Evolutionary conservation across 1,140 invertebrate species (phyloP).

Genomic region (Zaprionus nigranus): DNA sequence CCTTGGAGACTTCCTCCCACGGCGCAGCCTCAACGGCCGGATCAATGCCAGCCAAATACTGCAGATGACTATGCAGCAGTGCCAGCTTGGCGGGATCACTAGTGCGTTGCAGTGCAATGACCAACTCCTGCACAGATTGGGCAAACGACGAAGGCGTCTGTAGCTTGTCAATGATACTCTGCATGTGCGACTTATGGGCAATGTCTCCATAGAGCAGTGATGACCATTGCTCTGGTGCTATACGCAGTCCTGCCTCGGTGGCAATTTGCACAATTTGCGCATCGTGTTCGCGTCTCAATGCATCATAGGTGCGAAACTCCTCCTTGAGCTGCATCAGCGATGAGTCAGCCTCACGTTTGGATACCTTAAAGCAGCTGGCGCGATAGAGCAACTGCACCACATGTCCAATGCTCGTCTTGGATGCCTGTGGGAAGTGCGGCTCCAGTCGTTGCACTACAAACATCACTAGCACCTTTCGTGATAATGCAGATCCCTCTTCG

Average conservation of each 20-base stretch:
- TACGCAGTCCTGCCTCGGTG: slow-evolving; percentile 97
- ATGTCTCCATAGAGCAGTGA: slow-evolving; percentile 97
- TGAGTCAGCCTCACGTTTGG: slow-evolving; percentile 98
- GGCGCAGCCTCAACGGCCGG: slow-evolving; percentile 87
- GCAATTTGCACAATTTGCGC: slow-evolving; percentile 99
- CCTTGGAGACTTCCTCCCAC: slow-evolving; percentile 91
- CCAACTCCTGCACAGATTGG: slow-evolving; percentile 95
- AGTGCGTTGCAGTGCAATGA: slow-evolving; percentile 95
- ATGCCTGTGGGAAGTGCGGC: slow-evolving; percentile 98
- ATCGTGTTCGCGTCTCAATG: slow-evolving; percentile 97
- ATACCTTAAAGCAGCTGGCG: slow-evolving; percentile 99
- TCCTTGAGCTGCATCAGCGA: slow-evolving; percentile 99
- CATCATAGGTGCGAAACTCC: slow-evolving; percentile 98
- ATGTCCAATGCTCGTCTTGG: slow-evolving; percentile 99
- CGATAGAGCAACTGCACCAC: slow-evolving; percentile 99
- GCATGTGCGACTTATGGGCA: slow-evolving; percentile 98
- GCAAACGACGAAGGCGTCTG: slow-evolving; percentile 96
- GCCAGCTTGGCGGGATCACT: slow-evolving; percentile 94
- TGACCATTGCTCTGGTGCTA: slow-evolving; percentile 99
- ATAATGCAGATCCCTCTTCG: slow-evolving; percentile 98
- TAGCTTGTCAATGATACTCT: slow-evolving; percentile 98
- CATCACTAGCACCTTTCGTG: slow-evolving; percentile 98
- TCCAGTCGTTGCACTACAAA: slow-evolving; percentile 98
- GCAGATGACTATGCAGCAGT: slow-evolving; percentile 91
- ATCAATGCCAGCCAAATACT: slow-evolving; percentile 94